Evolutionary conservation across 1,140 invertebrate genomes (phyloP), one percentile per base, ranked within the genome.

Genomic region (Drosophila novamexicana): DNA sequence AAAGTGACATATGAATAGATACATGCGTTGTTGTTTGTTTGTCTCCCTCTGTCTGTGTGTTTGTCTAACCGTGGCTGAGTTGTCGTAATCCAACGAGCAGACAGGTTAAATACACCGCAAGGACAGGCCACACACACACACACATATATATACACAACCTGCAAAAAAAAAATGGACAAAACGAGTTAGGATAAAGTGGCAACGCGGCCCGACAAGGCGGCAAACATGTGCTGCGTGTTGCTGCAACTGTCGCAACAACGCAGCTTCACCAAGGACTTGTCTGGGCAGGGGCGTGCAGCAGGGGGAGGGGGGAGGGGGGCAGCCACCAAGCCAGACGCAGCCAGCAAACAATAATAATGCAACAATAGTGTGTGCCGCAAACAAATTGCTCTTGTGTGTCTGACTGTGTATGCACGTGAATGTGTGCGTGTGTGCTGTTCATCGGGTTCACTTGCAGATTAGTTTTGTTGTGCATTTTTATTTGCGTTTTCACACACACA

Each of bases 61-160:
- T 66, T 37, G 62, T 52, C 49, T 72, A 76, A 53, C 69, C 75
- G 72, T 79, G 78, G 80, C 74, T 66, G 81, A 69, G 56, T 81
- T 73, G 64, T 78, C 75, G 79, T 90, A 90, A 90, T 90, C 88
- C 88, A 86, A 77, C 88, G 69, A 88, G 88, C 88, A 90, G 88
- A 90, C 88, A 90, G 88, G 88, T 90, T 90, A 90, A 90, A 88
- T 91, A 90, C 88, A 88, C 82, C 82, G 72, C 88, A 91, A 90
- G 83, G 82, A 91, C 82, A 90, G 71, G 71, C 86, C 82, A 57
- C 66, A 78, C 66, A 62, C 77, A 65, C 54, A 52, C 64, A 49
- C 36, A 14, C 14, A 14, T 0, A 44, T 0, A 44, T 32, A 62
- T 14, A 34, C 56, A 71, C 66, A 63, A 29, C 22, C 61, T 50